Evolutionary conservation across 2,797 vertebrate genomes (phyloP), one percentile per base, ranked within the genome.

Genomic region (Petrocephalus schoutedeni): DNA sequence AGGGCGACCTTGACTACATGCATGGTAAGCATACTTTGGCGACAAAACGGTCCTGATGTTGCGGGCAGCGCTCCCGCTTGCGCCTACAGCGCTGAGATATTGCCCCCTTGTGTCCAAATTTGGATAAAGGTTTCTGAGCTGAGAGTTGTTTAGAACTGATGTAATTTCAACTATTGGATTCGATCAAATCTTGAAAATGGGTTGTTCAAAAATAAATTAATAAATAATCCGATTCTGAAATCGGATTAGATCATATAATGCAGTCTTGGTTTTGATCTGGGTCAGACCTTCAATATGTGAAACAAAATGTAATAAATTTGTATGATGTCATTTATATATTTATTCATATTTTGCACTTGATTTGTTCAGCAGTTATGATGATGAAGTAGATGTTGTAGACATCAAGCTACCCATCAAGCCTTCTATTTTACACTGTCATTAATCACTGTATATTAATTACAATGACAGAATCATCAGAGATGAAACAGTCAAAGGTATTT

Each of bases 41-140:
- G n/a, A n/a, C 6, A 23, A 23, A 64, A 59, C 12, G 49, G 61
- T 88, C 58, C 51, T 71, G 51, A 88, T 71, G 49, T 45, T 53
- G 82, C 59, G 19, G 56, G 14, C n/a, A 36, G n/a, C 28, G 32
- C 2, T 86, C 21, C 36, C 51, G 54, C 10, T 45, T 51, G 2
- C 54, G 2, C 10, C 32, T 71, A 45, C 41, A 28, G 56, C 21
- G 32, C 80, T 67, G 85, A 59, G 89, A 88, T 85, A 85, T 85
- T 85, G 90, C 88, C 90, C 85, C 87, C 89, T 85, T 21, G 56
- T 89, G 89, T 87, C 61, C 49, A 21, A 19, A 12, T 19, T 36
- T 82, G 3, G 3, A 16, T 58, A 21, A 32, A 88, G 57, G 14
- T 53, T 57, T 5, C 32, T 32, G 16, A 51, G 12, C 67, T 86